These are phyloP conservation scores for Bradynema listronoti DNA, from an alignment of 1,140 invertebrate species.

Conservation along the genomic window DNA sequence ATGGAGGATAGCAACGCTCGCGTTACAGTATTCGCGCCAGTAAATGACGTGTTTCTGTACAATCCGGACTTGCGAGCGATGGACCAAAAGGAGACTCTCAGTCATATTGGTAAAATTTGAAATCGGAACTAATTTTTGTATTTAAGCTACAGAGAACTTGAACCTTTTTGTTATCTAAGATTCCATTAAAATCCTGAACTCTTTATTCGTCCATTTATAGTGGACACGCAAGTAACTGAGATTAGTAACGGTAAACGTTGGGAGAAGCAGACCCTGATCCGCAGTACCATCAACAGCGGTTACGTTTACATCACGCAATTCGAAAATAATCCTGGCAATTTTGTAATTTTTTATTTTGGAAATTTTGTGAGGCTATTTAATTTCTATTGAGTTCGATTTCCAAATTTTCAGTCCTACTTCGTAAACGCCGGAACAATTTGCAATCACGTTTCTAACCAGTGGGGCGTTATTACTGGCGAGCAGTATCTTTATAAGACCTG, in stretches of 20 bases:
- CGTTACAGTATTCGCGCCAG: constrained; percentile 56
- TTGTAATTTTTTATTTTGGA: constrained; percentile 39
- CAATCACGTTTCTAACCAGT: constrained; percentile 56
- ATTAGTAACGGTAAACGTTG: constrained; percentile 44
- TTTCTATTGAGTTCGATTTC: neutral
- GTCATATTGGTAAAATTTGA: constrained; percentile 50
- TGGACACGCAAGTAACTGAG: constrained; percentile 54
- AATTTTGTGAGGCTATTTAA: neutral
- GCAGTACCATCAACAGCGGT: constrained; percentile 55
- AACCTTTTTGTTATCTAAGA: neutral
- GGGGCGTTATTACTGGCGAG: constrained; percentile 58
- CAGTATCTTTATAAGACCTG: constrained; percentile 55
- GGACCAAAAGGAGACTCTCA: constrained; percentile 54
- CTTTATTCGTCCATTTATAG: too few relatives aligned
- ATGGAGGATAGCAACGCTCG: constrained; percentile 57
- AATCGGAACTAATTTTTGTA: too few relatives aligned
- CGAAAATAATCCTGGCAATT: constrained; percentile 58
- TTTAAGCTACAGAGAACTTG: constrained; percentile 10
- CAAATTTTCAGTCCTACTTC: constrained; percentile 51
- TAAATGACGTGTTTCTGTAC: constrained; percentile 58
- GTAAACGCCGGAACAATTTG: constrained; percentile 52
- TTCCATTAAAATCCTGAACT: too few relatives aligned
- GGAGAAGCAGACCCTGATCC: constrained; percentile 56
- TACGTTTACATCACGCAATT: constrained; percentile 58
- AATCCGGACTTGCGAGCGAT: constrained; percentile 56